Conservation (phyloP, 2,888 invertebrate species). For the Thecocarcelia acutangulata region DNA sequence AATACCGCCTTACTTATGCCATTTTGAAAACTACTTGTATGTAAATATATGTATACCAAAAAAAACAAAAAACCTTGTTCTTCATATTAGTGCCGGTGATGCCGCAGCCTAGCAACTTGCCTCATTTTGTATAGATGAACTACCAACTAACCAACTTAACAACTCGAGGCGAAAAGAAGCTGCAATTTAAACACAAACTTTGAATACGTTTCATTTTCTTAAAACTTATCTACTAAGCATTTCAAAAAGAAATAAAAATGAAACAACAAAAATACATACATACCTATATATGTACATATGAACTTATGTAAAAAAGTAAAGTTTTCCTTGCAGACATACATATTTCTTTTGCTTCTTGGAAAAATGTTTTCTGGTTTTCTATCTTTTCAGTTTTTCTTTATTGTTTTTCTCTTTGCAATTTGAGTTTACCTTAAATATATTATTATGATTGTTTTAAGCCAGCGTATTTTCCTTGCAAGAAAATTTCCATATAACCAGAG, state of each 20-base stretch:
- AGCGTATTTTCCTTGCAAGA: slow-evolving; percentile 52
- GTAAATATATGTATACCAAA: background rate
- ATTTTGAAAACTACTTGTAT: background rate
- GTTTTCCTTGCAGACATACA: slow-evolving; percentile 55
- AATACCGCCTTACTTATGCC: no score
- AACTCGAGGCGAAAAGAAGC: slow-evolving; percentile 65
- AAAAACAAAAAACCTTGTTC: slow-evolving; percentile 23
- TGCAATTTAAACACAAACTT: slow-evolving; percentile 58
- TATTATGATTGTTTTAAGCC: slow-evolving; percentile 62
- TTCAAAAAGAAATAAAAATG: slow-evolving; percentile 3
- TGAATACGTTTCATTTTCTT: slow-evolving; percentile 55
- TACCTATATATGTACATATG: background rate
- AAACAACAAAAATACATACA: no score
- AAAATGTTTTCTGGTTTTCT: slow-evolving; percentile 58
- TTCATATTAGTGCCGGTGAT: slow-evolving; percentile 27
- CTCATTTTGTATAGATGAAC: slow-evolving; percentile 35
- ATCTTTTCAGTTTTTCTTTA: slow-evolving; percentile 16
- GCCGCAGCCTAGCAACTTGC: slow-evolving; percentile 58
- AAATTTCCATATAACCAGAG: slow-evolving; percentile 69
- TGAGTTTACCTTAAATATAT: slow-evolving; percentile 60
- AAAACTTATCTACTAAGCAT: slow-evolving; percentile 40
- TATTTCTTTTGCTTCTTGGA: slow-evolving; percentile 62
- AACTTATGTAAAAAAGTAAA: slow-evolving; percentile 18
- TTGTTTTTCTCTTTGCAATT: slow-evolving; percentile 17
- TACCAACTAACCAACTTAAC: slow-evolving; percentile 52